These are phyloP conservation scores for Merops nubicus DNA, from an alignment of 2,113 vertebrate genomes.

Conservation along the genomic window DNA sequence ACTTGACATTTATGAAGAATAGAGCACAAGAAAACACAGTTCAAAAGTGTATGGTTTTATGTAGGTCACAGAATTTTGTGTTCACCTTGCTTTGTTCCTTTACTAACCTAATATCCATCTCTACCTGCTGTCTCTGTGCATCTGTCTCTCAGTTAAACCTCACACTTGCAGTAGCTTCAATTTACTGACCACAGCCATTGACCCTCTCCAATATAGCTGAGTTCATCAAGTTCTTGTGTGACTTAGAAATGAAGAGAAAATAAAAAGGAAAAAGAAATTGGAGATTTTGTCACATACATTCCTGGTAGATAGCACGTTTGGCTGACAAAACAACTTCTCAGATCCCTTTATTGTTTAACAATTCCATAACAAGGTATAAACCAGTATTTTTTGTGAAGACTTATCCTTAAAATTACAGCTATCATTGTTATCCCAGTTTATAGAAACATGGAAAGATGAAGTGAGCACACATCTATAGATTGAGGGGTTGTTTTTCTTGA, in stretches of 20 bases:
- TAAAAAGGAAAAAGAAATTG: neutral
- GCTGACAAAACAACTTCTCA: neutral
- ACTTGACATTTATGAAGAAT: neutral
- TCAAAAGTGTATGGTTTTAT: neutral
- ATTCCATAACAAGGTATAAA: neutral
- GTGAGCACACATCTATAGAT: neutral
- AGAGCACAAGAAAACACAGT: neutral
- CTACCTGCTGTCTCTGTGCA: constrained; percentile 23
- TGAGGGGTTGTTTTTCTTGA: neutral
- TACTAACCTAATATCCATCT: constrained; percentile 16
- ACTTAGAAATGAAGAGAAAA: neutral
- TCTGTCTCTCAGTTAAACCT: constrained; percentile 33
- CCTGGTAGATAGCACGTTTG: neutral
- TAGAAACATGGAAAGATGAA: neutral
- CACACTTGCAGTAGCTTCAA: neutral
- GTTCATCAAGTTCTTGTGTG: neutral
- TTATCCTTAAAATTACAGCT: neutral
- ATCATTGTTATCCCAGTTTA: neutral
- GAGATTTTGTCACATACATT: neutral
- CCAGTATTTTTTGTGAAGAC: neutral
- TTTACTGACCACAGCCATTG: neutral
- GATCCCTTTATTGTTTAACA: neutral
- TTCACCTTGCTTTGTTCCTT: constrained; percentile 15
- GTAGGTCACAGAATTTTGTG: neutral
- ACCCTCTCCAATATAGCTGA: neutral